phyloP scores from a whole-genome alignment of 2,797 vertebrate species.

The Melopsittacus undulatus region DNA sequence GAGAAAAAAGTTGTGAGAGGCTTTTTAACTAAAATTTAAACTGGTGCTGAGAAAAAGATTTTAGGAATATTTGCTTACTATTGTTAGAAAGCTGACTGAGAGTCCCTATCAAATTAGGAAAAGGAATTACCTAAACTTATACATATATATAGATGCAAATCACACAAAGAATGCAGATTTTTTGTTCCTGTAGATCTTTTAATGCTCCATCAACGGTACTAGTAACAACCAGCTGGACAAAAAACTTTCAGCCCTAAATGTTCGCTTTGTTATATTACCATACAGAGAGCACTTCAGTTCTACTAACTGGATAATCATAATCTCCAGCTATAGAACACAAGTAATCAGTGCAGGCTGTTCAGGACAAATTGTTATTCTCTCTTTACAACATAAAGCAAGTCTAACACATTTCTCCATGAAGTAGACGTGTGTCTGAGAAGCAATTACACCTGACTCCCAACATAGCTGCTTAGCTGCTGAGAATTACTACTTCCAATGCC shows the following conservation, averaged over 20 bases:
- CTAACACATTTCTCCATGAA: not conserved
- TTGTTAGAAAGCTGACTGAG: not conserved
- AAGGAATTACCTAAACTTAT: not conserved
- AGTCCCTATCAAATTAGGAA: not conserved
- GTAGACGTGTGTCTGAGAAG: not conserved
- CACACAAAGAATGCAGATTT: not conserved
- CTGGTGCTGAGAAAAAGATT: not conserved
- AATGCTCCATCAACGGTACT: not conserved
- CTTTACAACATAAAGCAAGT: not conserved
- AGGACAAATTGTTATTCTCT: not conserved
- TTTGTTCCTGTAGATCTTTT: not conserved
- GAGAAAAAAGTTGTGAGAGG: accelerated
- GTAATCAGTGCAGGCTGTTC: not conserved
- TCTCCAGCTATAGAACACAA: not conserved
- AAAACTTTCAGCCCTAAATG: not conserved
- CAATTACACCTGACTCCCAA: not conserved
- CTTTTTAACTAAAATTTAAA: not conserved
- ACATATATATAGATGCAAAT: not conserved
- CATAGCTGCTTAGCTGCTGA: not conserved
- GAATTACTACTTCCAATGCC: not conserved
- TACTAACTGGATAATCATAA: not conserved
- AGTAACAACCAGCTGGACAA: not conserved
- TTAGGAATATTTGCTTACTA: not conserved
- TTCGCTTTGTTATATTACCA: not conserved
- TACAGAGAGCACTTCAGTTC: not conserved